Percentiles rank a stretch among this genome's conserved stretches.
Conservation (phyloP, 2,888 invertebrate genomes). For the Ceramica pisi region DNA sequence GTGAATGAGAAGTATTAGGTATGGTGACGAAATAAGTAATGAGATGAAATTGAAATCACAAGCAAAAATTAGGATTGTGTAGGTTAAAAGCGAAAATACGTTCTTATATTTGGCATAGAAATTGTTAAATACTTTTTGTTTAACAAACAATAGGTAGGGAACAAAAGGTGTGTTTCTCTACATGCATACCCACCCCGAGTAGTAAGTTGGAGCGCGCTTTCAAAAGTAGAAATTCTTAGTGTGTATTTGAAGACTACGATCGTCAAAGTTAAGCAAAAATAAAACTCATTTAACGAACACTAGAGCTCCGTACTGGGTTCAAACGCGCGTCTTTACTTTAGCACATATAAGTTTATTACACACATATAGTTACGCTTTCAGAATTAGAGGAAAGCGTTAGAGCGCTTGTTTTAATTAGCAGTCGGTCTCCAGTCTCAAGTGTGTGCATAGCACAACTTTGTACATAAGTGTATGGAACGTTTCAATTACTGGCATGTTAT, state of each 20-base stretch:
- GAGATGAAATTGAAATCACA: no score
- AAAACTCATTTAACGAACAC: constrained; percentile 57
- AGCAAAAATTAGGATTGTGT: constrained; percentile 6
- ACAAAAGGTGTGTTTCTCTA: constrained; percentile 36
- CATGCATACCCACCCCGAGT: constrained; percentile 8
- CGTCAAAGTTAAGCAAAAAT: constrained; percentile 58
- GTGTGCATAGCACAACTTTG: constrained; percentile 58
- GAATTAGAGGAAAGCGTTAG: constrained; percentile 64
- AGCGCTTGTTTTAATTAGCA: constrained; percentile 67
- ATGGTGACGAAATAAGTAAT: no score
- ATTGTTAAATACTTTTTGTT: constrained; percentile 35
- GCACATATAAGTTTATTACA: constrained; percentile 61
- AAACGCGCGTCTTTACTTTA: constrained; percentile 58
- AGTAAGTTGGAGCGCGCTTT: constrained; percentile 30
- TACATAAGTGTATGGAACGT: constrained; percentile 45
- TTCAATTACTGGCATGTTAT: constrained; percentile 54
- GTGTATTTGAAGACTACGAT: constrained; percentile 44
- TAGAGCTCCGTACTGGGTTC: constrained; percentile 34
- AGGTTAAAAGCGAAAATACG: constrained; percentile 16
- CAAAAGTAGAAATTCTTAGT: constrained; percentile 37
- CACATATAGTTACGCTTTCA: constrained; percentile 49
- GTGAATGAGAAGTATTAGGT: no score
- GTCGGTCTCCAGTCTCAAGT: constrained; percentile 51
- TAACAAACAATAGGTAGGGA: constrained; percentile 37
- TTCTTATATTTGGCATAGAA: constrained; percentile 14